phyloP scores from a whole-genome alignment of 2,888 invertebrate species.

The Epinotia nisella region DNA sequence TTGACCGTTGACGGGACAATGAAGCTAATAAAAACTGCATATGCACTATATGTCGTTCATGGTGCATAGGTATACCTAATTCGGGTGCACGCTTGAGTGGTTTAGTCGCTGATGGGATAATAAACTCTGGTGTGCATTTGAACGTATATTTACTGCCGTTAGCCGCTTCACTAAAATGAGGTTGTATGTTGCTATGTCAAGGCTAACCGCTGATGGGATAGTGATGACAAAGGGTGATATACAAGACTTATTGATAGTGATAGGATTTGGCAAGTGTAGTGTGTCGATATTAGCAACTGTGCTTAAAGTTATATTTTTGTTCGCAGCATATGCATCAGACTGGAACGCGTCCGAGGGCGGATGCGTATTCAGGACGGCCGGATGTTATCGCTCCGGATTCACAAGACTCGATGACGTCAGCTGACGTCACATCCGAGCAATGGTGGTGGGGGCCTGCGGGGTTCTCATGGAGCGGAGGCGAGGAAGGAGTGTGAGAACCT shows the following conservation, averaged over 20 bases:
- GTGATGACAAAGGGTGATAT: background rate
- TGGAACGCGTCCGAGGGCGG: conserved; percentile 38
- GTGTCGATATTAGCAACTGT: background rate
- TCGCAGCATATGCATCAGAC: conserved; percentile 39
- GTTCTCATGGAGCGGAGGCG: no score
- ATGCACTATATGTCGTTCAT: background rate
- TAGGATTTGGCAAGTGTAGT: background rate
- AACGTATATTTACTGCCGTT: no score
- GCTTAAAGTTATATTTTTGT: background rate
- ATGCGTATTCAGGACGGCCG: conserved; percentile 38
- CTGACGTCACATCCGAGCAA: no score
- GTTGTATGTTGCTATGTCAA: background rate
- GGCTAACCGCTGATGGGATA: conserved; percentile 20
- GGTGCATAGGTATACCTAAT: background rate
- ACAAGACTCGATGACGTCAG: no score
- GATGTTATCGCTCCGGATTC: no score
- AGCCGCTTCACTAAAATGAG: background rate
- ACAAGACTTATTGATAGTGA: background rate
- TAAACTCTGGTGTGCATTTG: background rate
- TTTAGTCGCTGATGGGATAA: conserved; percentile 18
- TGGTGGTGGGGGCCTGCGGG: no score
- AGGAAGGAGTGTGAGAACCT: no score
- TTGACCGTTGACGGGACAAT: no score
- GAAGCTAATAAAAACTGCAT: no score
- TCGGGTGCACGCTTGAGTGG: background rate